These are phyloP conservation scores for Scaptomyza tumidula DNA, from an alignment of 2,888 invertebrate genomes.

Conservation along the genomic window DNA sequence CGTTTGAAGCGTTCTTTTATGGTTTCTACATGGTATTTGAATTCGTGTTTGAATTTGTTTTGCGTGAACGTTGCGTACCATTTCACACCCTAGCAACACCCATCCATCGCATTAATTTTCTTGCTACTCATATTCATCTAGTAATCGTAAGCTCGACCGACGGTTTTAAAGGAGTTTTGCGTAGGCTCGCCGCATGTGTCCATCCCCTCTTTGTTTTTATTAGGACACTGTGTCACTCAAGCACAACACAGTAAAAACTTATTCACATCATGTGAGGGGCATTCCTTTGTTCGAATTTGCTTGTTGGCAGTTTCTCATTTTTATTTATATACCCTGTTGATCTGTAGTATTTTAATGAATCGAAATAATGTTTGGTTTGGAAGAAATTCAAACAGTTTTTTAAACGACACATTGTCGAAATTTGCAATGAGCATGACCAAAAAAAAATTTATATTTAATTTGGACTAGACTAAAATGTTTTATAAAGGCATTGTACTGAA, in stretches of 20 bases:
- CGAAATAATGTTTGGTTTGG: too few relatives aligned
- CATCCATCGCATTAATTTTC: constrained; percentile 6
- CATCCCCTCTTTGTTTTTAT: constrained; percentile 31
- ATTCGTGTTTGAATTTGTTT: constrained; percentile 60
- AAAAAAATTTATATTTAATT: too few relatives aligned
- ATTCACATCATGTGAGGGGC: constrained; percentile 52
- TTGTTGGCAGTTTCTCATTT: constrained; percentile 26
- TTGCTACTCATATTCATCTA: constrained; percentile 17
- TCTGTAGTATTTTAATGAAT: too few relatives aligned
- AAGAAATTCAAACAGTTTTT: too few relatives aligned
- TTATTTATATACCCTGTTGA: not conserved
- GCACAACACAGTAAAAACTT: constrained; percentile 26
- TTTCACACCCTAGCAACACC: not conserved
- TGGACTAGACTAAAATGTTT: too few relatives aligned
- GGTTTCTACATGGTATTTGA: constrained; percentile 72
- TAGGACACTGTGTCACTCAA: constrained; percentile 31
- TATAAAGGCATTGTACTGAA: too few relatives aligned
- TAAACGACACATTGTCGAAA: too few relatives aligned
- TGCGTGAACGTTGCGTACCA: constrained; percentile 20
- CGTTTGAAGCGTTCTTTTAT: constrained; percentile 65
- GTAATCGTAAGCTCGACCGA: constrained; percentile 23
- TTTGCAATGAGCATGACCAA: too few relatives aligned
- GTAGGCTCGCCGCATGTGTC: constrained; percentile 28
- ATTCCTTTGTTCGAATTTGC: constrained; percentile 54
- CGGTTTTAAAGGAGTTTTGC: constrained; percentile 26